These are phyloP conservation scores for Masticophis lateralis DNA, from an alignment of 2,797 vertebrate genomes.

Conservation along the genomic window DNA sequence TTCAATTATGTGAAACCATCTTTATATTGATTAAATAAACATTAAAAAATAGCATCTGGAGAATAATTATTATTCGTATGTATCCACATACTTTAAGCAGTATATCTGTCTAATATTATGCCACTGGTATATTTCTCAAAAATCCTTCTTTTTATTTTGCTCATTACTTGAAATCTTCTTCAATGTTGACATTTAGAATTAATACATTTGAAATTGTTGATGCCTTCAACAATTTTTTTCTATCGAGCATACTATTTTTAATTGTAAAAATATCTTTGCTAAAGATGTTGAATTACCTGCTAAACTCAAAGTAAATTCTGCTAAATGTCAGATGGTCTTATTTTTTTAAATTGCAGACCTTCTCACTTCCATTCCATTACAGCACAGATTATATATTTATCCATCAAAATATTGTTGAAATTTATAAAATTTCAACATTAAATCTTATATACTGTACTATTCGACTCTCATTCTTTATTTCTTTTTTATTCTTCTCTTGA, in stretches of 20 bases:
- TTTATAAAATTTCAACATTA: not conserved
- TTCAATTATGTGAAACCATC: not conserved
- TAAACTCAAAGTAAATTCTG: not conserved
- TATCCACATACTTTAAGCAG: not conserved
- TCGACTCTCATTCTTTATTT: not conserved
- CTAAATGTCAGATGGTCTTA: not conserved
- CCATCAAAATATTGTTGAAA: not conserved
- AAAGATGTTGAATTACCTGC: not conserved
- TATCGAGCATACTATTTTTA: not conserved
- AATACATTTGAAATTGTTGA: not conserved
- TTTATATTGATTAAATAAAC: not conserved
- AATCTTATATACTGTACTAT: not conserved
- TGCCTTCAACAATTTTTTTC: not conserved
- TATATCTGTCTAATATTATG: not conserved
- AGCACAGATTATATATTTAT: not conserved
- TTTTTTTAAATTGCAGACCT: not conserved
- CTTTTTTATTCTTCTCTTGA: not conserved
- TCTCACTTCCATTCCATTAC: not conserved
- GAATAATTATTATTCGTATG: not conserved
- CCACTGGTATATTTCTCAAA: not conserved
- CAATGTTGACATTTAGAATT: not conserved
- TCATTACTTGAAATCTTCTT: not conserved
- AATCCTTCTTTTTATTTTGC: not conserved
- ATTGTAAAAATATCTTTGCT: not conserved
- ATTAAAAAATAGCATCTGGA: not conserved